These are phyloP conservation scores for Patiria pectinifera DNA, from an alignment of 53 echinoderm and acorn worm species.

Conservation along the genomic window DNA sequence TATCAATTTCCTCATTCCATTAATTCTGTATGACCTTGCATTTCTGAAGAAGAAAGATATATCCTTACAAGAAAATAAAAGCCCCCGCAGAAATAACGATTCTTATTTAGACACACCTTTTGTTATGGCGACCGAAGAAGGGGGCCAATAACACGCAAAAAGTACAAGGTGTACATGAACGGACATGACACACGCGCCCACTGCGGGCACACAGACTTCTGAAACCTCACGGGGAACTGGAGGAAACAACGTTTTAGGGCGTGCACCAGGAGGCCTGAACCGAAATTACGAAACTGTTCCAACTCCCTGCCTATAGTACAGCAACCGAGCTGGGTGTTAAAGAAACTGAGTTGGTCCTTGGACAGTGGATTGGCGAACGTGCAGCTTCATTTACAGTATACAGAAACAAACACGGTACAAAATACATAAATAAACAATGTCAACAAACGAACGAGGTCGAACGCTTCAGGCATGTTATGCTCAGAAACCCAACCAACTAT, in stretches of 20 bases:
- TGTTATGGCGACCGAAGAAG: not conserved
- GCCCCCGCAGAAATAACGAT: not conserved
- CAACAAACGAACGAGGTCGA: constrained; percentile 60
- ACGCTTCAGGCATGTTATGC: constrained; percentile 24
- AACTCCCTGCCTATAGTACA: constrained; percentile 47
- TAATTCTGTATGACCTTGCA: not conserved
- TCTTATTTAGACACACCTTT: constrained; percentile 18
- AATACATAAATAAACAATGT: constrained; percentile 49
- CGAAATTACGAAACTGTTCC: constrained; percentile 29
- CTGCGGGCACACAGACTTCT: constrained; percentile 42
- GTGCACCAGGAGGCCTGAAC: constrained; percentile 41
- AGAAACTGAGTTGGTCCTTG: constrained; percentile 25
- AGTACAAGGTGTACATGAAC: constrained; percentile 51
- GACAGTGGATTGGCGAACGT: constrained; percentile 10
- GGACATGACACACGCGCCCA: constrained; percentile 57
- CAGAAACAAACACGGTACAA: constrained; percentile 53
- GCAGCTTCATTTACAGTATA: constrained; percentile 39
- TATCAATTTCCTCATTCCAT: not conserved
- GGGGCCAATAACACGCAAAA: constrained; percentile 56
- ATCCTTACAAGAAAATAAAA: not conserved
- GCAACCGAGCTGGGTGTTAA: constrained; percentile 28
- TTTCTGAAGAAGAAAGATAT: not conserved
- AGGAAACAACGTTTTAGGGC: constrained; percentile 56
- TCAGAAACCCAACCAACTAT: constrained; percentile 16
- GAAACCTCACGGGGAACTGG: constrained; percentile 49